Conservation (phyloP, 2,113 vertebrate species). For the Cebidichthys violaceus region DNA sequence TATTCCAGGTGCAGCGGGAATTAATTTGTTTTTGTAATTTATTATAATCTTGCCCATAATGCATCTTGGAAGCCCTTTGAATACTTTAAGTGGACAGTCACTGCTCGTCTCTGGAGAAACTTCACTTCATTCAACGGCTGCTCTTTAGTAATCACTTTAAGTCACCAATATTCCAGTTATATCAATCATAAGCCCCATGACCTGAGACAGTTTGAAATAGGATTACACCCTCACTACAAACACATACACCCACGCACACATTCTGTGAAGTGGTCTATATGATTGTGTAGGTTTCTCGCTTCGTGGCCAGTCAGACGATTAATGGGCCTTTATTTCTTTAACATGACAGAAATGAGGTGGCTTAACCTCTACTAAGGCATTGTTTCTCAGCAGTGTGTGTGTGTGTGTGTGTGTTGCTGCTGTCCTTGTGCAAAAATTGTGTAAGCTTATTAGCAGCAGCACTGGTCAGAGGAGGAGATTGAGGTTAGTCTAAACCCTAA, state of each 20-base stretch:
- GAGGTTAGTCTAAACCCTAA: constrained; percentile 79
- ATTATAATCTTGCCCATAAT: background rate
- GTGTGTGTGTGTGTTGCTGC: constrained; percentile 25
- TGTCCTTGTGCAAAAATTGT: constrained; percentile 67
- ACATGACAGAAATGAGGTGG: constrained; percentile 14
- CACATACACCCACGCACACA: background rate
- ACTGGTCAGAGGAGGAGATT: constrained; percentile 72
- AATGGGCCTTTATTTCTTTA: constrained; percentile 5
- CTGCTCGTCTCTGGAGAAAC: background rate
- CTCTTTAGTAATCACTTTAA: constrained; percentile 15
- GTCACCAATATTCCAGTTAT: constrained; percentile 42
- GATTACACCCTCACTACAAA: constrained; percentile 42
- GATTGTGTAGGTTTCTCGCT: background rate
- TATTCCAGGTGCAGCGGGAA: background rate
- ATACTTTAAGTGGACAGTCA: background rate
- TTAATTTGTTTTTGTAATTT: background rate
- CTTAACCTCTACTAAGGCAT: constrained; percentile 14
- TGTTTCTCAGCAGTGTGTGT: constrained; percentile 22
- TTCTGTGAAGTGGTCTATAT: background rate
- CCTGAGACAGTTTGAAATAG: constrained; percentile 46
- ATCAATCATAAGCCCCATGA: constrained; percentile 52
- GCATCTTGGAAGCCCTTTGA: background rate
- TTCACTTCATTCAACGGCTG: background rate
- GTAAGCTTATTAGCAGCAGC: constrained; percentile 77
- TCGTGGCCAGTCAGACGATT: background rate